Conservation (phyloP, 1,140 invertebrate genomes). For the Eurytemora carolleeae region DNA sequence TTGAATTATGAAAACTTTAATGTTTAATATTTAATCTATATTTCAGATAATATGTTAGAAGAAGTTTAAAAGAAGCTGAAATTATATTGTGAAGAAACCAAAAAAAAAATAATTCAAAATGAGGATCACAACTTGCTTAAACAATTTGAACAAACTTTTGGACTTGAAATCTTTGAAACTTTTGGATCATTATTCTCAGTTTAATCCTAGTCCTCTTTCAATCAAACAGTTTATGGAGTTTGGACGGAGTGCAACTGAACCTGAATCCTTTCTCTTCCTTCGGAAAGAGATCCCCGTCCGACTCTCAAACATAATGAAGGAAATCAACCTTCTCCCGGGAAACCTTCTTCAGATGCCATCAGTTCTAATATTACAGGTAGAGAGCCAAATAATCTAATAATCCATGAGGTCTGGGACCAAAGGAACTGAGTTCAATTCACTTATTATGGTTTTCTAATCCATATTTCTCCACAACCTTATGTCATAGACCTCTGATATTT, state of each 20-base stretch:
- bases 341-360: slow-evolving; percentile 70
- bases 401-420: not conserved
- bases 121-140: no score
- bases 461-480: no score
- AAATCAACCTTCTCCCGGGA: slow-evolving; percentile 75
- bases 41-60: no score
- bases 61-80: no score
- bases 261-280: slow-evolving; percentile 71
- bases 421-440: not conserved
- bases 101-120: no score
- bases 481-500: no score
- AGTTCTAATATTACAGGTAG: slow-evolving; percentile 4
- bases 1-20: no score
- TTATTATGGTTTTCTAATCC: no score
- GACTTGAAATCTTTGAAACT: slow-evolving; percentile 13
- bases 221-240: slow-evolving; percentile 12
- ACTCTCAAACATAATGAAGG: slow-evolving; percentile 92
- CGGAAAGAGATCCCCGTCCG: slow-evolving; percentile 80
- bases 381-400: no score
- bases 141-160: slow-evolving; percentile 13
- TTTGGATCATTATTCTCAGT: slow-evolving; percentile 9
- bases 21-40: no score
- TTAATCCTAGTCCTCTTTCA: slow-evolving; percentile 10
- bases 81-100: no score
- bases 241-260: slow-evolving; percentile 50